Percentiles rank a stretch among this genome's conserved stretches.
Evolutionary conservation across 1,140 invertebrate species (phyloP).

Genomic region (Nomia melanderi): DNA sequence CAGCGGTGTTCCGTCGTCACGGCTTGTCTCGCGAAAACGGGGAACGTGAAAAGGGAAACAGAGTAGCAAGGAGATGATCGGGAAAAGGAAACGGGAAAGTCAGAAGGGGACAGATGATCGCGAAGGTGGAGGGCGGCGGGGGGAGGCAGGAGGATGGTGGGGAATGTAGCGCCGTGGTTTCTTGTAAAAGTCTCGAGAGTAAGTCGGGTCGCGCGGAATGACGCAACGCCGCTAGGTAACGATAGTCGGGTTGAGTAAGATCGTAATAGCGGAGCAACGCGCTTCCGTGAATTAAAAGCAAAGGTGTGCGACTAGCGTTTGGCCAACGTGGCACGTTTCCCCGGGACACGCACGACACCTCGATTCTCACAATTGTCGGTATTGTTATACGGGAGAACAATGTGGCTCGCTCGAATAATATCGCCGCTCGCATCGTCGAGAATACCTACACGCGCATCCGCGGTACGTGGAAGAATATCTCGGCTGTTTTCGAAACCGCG

Average conservation of each 20-base stretch:
- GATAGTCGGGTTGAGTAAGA: slow-evolving; percentile 27
- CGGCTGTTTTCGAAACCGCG: too few species aligned
- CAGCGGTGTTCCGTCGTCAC: too few species aligned
- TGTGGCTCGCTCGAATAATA: slow-evolving; percentile 15
- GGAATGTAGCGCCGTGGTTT: neutral
- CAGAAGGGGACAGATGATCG: too few species aligned
- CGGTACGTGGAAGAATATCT: neutral
- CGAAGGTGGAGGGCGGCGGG: neutral
- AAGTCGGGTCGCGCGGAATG: slow-evolving; percentile 7
- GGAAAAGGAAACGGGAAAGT: too few species aligned
- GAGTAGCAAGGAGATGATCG: too few species aligned
- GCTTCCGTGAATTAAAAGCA: slow-evolving; percentile 38
- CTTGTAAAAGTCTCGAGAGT: slow-evolving; percentile 2
- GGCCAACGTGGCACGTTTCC: slow-evolving; percentile 23
- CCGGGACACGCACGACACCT: neutral
- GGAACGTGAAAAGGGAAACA: too few species aligned
- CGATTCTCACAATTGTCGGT: slow-evolving; percentile 34
- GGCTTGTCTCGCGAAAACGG: too few species aligned
- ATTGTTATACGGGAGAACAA: slow-evolving; percentile 7
- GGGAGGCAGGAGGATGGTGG: too few species aligned
- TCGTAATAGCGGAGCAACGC: slow-evolving; percentile 37
- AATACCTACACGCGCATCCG: too few species aligned
- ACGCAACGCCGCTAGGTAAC: slow-evolving; percentile 23
- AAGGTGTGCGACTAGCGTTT: neutral
- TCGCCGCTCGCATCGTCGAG: neutral